Conservation (phyloP, 2,797 vertebrate genomes). For the Amblyopsis hoosieri region DNA sequence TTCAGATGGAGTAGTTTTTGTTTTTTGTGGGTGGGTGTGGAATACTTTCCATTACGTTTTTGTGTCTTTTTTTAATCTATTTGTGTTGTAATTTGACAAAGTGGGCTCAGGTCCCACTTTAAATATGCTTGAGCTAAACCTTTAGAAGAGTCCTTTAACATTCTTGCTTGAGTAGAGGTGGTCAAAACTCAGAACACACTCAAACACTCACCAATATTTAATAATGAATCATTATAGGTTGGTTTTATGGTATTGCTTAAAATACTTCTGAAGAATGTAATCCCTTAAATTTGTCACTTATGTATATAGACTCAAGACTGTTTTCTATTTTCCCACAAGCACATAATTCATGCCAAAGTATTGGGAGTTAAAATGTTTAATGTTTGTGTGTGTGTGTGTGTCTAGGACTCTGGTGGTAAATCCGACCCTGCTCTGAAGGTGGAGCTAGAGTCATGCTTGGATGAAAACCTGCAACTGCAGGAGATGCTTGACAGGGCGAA, state of each 20-base stretch:
- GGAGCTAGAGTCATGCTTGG: constrained; percentile 81
- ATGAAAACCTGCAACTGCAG: constrained; percentile 83
- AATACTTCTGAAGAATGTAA: constrained; percentile 64
- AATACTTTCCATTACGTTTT: constrained; percentile 32
- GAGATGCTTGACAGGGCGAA: constrained; percentile 81
- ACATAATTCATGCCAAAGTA: constrained; percentile 41
- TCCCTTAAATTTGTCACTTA: constrained; percentile 56
- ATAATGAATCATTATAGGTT: constrained; percentile 60
- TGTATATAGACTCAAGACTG: constrained; percentile 8
- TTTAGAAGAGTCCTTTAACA: constrained; percentile 39
- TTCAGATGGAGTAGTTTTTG: constrained; percentile 22
- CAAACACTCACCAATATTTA: constrained; percentile 36
- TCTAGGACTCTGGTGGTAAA: constrained; percentile 58
- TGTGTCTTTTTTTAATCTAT: constrained; percentile 25
- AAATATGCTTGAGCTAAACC: constrained; percentile 63
- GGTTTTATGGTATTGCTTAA: constrained; percentile 59
- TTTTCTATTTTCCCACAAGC: constrained; percentile 47
- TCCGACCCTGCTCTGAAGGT: constrained; percentile 74
- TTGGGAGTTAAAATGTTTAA: constrained; percentile 27
- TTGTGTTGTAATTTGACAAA: constrained; percentile 26
- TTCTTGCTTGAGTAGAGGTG: constrained; percentile 51
- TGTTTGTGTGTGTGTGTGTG: neutral
- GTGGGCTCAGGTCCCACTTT: constrained; percentile 30
- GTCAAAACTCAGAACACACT: constrained; percentile 30
- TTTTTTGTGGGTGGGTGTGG: constrained; percentile 1